Evolutionary conservation across 2,797 vertebrate species (phyloP).

Genomic region (Psittacula derbiana): DNA sequence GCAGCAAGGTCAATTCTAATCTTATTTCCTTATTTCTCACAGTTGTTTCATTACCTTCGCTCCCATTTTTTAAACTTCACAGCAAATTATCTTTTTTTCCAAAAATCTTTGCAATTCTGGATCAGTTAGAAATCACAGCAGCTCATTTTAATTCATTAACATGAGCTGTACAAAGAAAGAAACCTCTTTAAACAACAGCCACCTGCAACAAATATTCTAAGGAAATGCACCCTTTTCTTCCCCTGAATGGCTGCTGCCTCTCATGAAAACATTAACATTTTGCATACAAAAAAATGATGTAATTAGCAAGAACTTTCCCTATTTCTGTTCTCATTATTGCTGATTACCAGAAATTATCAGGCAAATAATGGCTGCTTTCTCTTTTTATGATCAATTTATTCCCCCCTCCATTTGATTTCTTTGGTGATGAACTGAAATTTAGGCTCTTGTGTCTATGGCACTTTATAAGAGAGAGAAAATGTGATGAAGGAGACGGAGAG

Average conservation of each 20-base stretch:
- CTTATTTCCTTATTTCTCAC: conserved; percentile 53
- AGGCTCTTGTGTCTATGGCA: conserved; percentile 18
- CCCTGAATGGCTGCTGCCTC: background rate
- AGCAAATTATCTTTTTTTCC: background rate
- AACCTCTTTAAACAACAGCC: conserved; percentile 13
- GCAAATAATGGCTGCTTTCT: conserved; percentile 50
- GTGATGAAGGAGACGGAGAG: background rate
- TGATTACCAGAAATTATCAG: conserved; percentile 64
- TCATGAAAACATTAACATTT: conserved; percentile 46
- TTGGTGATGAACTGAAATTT: conserved; percentile 19
- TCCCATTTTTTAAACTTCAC: conserved; percentile 19
- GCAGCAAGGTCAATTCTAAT: conserved; percentile 72
- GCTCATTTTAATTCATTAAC: conserved; percentile 5
- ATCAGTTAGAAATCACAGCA: background rate
- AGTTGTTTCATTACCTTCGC: conserved; percentile 38
- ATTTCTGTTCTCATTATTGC: conserved; percentile 61
- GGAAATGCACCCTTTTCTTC: background rate
- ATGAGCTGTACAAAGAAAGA: background rate
- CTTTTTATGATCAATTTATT: conserved; percentile 51
- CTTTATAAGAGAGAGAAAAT: background rate
- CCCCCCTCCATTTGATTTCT: conserved; percentile 49
- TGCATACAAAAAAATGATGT: conserved; percentile 14
- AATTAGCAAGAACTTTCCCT: conserved; percentile 58
- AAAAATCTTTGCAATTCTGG: background rate
- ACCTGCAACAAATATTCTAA: conserved; percentile 1